A percentile compares a stretch with the other conserved stretches of the same genome.
phyloP scores from a whole-genome alignment of 2,888 invertebrate species.

The Drosophila lacicola region DNA sequence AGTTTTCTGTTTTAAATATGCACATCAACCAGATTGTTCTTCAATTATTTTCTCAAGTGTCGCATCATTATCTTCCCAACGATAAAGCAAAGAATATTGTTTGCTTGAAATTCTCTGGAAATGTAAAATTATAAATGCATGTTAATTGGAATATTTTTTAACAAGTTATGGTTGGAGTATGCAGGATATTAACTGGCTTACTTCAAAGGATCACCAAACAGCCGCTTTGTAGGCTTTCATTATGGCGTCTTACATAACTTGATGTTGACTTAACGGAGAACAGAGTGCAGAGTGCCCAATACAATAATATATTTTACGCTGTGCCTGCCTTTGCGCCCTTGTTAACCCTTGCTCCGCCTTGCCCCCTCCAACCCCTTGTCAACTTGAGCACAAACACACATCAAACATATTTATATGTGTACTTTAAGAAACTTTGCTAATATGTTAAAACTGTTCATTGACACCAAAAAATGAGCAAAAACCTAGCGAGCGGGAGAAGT shows the following conservation, averaged over 20 bases:
- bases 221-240: slow-evolving; percentile 34
- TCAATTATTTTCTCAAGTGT: no score
- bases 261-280: slow-evolving; percentile 52
- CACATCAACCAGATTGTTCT: no score
- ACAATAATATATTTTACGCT: slow-evolving; percentile 4
- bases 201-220: slow-evolving; percentile 25
- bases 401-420: slow-evolving; percentile 76
- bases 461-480: slow-evolving; percentile 80
- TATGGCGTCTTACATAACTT: slow-evolving; percentile 56
- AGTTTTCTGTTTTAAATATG: no score
- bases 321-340: not conserved
- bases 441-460: slow-evolving; percentile 81
- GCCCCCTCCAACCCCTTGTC: not conserved
- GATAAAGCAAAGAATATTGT: not conserved
- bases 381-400: slow-evolving; percentile 56
- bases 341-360: not conserved
- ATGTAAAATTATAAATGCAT: no score
- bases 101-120: no score
- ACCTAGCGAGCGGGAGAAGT: slow-evolving; percentile 27
- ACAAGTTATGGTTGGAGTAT: no score
- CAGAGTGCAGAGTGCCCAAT: slow-evolving; percentile 11
- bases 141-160: no score
- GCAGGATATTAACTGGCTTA: not conserved
- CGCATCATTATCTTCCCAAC: not conserved
- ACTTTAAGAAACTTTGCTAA: slow-evolving; percentile 81